Evolutionary conservation across 2,113 vertebrate genomes (phyloP).

Genomic region (Odontophorus gujanensis): DNA sequence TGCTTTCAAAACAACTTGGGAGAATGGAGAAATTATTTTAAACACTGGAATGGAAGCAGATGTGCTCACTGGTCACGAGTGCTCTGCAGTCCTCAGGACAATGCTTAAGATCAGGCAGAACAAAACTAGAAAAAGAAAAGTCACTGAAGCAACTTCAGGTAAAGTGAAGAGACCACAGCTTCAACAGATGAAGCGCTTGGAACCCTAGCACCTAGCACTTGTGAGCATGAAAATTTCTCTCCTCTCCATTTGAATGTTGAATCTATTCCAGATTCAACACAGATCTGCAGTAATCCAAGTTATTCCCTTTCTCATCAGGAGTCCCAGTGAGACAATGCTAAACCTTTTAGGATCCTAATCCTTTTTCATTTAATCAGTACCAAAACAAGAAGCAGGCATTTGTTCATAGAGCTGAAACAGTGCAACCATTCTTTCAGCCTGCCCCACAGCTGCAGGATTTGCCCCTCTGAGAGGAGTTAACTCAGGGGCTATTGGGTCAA

Average conservation of each 20-base stretch:
- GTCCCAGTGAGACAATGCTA: neutral
- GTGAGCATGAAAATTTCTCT: neutral
- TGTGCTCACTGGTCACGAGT: neutral
- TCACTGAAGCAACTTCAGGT: neutral
- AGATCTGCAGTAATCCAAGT: neutral
- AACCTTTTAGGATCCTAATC: too few species aligned
- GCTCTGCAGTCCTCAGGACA: neutral
- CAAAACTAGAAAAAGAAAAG: neutral
- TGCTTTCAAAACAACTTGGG: neutral
- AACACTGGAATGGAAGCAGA: neutral
- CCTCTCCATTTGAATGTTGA: neutral
- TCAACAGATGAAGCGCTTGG: neutral
- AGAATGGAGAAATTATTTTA: neutral
- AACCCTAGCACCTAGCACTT: neutral
- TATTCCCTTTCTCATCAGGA: neutral
- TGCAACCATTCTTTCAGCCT: neutral
- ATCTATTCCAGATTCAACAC: neutral
- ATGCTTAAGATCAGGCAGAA: neutral
- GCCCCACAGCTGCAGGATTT: neutral
- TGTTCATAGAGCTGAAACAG: neutral
- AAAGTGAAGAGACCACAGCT: neutral
- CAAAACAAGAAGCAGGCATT: neutral
- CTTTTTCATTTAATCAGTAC: neutral
- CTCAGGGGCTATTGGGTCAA: accelerated
- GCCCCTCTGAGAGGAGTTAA: neutral